Percentiles rank a stretch among this genome's conserved stretches.
phyloP scores from a whole-genome alignment of 2,888 invertebrate species.

The Plusia festucae region DNA sequence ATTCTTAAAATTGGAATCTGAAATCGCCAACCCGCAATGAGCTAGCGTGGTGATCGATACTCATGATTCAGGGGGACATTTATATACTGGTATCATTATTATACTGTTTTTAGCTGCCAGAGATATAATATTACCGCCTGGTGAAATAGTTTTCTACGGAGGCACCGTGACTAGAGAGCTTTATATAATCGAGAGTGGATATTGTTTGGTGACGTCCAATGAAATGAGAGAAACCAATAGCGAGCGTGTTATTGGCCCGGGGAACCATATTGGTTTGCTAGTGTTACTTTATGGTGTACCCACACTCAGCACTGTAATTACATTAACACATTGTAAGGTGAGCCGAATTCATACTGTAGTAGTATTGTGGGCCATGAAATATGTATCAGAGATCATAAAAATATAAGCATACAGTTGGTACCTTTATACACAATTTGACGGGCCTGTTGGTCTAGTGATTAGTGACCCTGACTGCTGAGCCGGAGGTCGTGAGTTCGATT shows the following conservation, averaged over 20 bases:
- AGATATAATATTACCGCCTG: slow-evolving; percentile 85
- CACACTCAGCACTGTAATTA: slow-evolving; percentile 82
- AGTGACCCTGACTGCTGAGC: too few species aligned
- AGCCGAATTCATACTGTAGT: slow-evolving; percentile 26
- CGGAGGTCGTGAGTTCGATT: too few species aligned
- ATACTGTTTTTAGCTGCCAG: too few species aligned
- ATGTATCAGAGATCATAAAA: background rate
- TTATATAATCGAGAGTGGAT: slow-evolving; percentile 87
- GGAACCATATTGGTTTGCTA: slow-evolving; percentile 82
- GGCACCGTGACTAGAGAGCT: slow-evolving; percentile 87
- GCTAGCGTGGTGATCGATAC: too few species aligned
- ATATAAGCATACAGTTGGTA: background rate
- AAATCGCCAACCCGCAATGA: too few species aligned
- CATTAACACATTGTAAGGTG: slow-evolving; percentile 88
- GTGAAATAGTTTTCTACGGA: slow-evolving; percentile 87
- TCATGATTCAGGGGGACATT: too few species aligned
- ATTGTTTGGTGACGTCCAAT: slow-evolving; percentile 81
- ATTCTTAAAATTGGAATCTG: too few species aligned
- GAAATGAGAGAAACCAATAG: slow-evolving; percentile 71
- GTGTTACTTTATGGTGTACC: slow-evolving; percentile 86
- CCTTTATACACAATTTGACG: too few species aligned
- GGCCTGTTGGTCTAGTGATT: too few species aligned
- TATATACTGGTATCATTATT: too few species aligned
- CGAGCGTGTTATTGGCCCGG: slow-evolving; percentile 82
- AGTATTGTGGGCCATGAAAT: background rate